Evolutionary conservation across 2,113 vertebrate genomes (phyloP).

Genomic region (Clarias magur): DNA sequence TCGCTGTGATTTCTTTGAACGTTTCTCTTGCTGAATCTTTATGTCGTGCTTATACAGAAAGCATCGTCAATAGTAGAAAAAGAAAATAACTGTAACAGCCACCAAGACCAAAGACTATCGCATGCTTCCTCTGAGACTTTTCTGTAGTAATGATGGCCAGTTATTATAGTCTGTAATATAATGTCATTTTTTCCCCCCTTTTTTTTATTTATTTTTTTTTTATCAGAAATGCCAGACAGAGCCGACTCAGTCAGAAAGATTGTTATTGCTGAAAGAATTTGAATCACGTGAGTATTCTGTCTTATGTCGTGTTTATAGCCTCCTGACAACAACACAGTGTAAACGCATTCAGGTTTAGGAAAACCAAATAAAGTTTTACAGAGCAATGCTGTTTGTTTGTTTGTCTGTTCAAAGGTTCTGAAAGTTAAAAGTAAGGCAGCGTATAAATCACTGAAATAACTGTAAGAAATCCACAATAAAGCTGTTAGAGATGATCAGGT

Average conservation of each 20-base stretch:
- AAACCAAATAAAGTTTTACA: background rate
- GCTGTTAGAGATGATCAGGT: background rate
- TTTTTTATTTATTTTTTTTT: conserved; percentile 49
- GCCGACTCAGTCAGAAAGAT: conserved; percentile 82
- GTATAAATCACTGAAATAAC: background rate
- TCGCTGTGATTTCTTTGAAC: too few relatives aligned
- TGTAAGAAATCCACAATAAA: too few relatives aligned
- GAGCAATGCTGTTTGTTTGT: background rate
- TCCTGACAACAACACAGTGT: background rate
- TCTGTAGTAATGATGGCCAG: background rate
- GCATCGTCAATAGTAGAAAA: too few relatives aligned
- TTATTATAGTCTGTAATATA: too few relatives aligned
- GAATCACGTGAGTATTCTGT: conserved; percentile 86
- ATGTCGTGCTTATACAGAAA: too few relatives aligned
- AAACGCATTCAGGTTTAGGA: background rate
- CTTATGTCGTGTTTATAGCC: background rate
- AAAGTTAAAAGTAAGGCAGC: background rate
- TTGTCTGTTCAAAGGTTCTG: too few relatives aligned
- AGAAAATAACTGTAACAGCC: too few relatives aligned
- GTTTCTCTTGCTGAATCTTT: too few relatives aligned
- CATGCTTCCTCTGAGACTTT: background rate
- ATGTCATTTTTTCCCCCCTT: background rate
- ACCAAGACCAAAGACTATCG: too few relatives aligned
- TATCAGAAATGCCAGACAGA: conserved; percentile 84
- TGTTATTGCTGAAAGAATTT: conserved; percentile 87